Conservation (phyloP, 2,797 vertebrate genomes). For the Orestias chungarensis region DNA sequence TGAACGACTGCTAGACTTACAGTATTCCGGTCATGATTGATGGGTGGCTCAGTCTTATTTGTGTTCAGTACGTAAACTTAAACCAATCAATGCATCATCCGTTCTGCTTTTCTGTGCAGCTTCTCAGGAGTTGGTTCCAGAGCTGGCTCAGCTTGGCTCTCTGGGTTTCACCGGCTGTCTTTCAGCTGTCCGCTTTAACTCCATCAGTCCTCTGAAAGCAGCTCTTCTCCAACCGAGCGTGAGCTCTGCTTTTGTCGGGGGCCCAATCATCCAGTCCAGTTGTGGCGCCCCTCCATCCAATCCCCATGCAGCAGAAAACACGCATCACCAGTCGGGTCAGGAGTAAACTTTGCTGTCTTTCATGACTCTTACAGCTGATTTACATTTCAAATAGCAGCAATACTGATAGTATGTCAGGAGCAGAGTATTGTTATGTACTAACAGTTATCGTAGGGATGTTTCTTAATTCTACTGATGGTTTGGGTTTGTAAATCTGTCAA, state of each 20-base stretch:
- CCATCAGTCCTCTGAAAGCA: conserved; percentile 88
- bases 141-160: conserved; percentile 82
- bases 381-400: not conserved
- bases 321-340: conserved; percentile 87
- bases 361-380: conserved; percentile 8
- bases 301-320: conserved; percentile 84
- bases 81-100: not conserved
- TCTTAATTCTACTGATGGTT: not conserved
- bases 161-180: conserved; percentile 91
- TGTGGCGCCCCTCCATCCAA: conserved; percentile 82
- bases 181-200: conserved; percentile 89
- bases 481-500: not conserved
- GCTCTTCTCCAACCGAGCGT: conserved; percentile 81
- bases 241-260: conserved; percentile 79
- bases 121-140: conserved; percentile 80
- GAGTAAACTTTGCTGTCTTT: not conserved
- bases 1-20: not conserved
- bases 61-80: not conserved
- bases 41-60: not conserved
- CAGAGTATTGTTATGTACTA: too few species aligned
- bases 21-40: not conserved
- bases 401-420: not conserved
- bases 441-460: too few species aligned
- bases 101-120: conserved; percentile 64
- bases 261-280: conserved; percentile 80